Evolutionary conservation across 2,797 vertebrate species (phyloP).

Genomic region (Cossypha dichroa): DNA sequence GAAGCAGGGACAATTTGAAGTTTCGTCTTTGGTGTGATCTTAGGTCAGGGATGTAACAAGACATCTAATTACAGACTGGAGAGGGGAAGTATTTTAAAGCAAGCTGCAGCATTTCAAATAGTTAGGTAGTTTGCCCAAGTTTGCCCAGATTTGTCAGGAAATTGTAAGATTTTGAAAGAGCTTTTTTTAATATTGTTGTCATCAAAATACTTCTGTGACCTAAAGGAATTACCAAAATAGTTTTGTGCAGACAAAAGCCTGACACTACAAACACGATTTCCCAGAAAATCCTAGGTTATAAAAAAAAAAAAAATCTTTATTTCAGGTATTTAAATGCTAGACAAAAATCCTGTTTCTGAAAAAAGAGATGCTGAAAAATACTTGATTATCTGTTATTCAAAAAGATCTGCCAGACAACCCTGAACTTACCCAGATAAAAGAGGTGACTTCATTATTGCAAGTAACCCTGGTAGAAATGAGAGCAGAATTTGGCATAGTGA

Average conservation of each 20-base stretch:
- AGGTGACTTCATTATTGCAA: not conserved
- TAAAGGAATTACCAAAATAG: not conserved
- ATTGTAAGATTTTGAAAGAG: not conserved
- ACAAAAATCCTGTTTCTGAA: not conserved
- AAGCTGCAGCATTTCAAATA: not conserved
- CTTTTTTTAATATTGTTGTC: not conserved
- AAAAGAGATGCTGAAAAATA: not conserved
- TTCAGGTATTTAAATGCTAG: not conserved
- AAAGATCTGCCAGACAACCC: not conserved
- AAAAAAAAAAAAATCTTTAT: not conserved
- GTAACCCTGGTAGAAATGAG: not conserved
- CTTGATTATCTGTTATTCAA: not conserved
- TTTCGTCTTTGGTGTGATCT: rapidly evolving
- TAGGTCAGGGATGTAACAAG: not conserved
- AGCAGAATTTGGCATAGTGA: not conserved
- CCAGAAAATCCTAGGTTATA: not conserved
- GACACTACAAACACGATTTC: not conserved
- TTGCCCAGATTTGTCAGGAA: not conserved
- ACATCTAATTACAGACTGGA: not conserved
- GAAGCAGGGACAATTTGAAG: not conserved
- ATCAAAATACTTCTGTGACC: not conserved
- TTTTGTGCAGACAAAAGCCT: not conserved
- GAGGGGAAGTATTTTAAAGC: not conserved
- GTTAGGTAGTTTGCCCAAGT: not conserved
- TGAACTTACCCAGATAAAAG: not conserved